phyloP scores from a whole-genome alignment of 2,113 vertebrate species.

The Procavia capensis region DNA sequence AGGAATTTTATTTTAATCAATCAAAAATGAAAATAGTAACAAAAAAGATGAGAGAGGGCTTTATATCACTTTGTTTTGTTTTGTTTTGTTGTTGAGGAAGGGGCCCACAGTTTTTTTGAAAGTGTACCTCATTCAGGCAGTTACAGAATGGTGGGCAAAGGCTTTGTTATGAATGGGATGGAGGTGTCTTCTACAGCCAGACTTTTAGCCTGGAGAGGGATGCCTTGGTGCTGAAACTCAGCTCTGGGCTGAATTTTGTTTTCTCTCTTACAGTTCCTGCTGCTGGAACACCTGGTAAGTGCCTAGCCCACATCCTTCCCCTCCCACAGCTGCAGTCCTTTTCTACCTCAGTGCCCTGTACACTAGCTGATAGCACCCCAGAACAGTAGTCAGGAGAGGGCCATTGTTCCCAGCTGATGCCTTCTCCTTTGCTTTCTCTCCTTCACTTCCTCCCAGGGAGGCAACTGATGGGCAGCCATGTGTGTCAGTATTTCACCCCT shows the following conservation, averaged over 20 bases:
- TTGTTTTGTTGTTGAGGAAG: background rate
- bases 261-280: constrained; percentile 68
- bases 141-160: background rate
- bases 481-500: background rate
- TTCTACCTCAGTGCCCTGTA: background rate
- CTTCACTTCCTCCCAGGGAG: background rate
- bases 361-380: background rate
- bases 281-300: constrained; percentile 63
- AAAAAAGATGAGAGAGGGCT: background rate
- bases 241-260: background rate
- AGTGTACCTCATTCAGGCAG: background rate
- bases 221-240: background rate
- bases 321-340: background rate
- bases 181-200: background rate
- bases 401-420: background rate
- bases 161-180: background rate
- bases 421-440: no score
- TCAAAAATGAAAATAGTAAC: background rate
- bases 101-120: background rate
- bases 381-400: background rate
- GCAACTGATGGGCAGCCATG: no score
- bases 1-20: background rate
- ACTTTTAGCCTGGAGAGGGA: background rate
- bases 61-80: background rate
- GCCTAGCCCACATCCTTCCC: background rate